A percentile compares a stretch with the other conserved stretches of the same genome.
Evolutionary conservation across 1,140 invertebrate species (phyloP).

Genomic region (Ptiloglossa arizonensis): DNA sequence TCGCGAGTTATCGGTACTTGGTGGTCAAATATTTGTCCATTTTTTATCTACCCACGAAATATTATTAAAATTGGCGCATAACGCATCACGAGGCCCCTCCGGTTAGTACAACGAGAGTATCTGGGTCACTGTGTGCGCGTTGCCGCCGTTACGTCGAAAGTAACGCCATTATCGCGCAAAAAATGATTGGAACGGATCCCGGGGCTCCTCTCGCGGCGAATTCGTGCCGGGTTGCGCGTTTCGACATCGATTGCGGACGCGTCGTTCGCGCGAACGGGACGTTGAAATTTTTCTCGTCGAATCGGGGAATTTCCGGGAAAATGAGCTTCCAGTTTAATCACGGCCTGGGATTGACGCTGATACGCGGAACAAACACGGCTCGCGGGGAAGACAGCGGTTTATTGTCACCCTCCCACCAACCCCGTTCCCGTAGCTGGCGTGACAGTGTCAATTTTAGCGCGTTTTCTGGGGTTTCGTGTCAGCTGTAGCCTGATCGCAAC

Average conservation of each 20-base stretch:
- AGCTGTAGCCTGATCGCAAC: too few relatives aligned
- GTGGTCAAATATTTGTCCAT: too few relatives aligned
- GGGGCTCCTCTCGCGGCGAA: background rate
- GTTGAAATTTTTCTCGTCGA: constrained; percentile 15
- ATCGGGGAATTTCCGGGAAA: background rate
- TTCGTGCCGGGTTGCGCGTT: too few relatives aligned
- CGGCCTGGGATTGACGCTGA: constrained; percentile 6
- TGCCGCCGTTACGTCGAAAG: background rate
- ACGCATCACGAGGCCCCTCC: too few relatives aligned
- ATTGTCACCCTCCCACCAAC: background rate
- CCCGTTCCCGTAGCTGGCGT: background rate
- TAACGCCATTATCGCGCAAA: constrained; percentile 32
- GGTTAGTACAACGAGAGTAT: constrained; percentile 18
- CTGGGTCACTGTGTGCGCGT: constrained; percentile 15
- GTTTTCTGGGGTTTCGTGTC: too few relatives aligned
- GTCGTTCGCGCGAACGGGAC: background rate
- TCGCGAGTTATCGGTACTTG: too few relatives aligned
- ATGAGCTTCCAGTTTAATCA: constrained; percentile 18
- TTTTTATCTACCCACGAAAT: too few relatives aligned
- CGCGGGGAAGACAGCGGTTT: background rate
- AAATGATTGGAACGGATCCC: constrained; percentile 22
- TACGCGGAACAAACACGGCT: background rate
- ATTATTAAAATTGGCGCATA: too few relatives aligned
- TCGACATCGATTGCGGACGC: background rate
- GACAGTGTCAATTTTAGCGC: background rate